These are phyloP conservation scores for Macropis europaea DNA, from an alignment of 2,888 invertebrate species.

Conservation along the genomic window DNA sequence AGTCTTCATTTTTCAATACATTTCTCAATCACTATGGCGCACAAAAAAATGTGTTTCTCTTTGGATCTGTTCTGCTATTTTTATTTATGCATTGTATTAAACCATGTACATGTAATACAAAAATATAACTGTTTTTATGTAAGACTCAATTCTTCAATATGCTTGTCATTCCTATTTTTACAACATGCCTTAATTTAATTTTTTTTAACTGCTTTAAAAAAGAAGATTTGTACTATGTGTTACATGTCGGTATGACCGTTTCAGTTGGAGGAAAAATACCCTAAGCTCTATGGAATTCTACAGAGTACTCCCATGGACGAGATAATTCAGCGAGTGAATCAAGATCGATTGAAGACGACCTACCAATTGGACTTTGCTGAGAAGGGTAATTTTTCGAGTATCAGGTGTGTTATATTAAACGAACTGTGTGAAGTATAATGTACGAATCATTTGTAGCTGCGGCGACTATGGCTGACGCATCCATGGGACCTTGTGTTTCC, in stretches of 20 bases:
- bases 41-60: no score
- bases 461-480: not conserved
- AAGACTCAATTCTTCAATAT: no score
- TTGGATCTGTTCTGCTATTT: no score
- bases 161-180: no score
- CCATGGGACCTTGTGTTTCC: not conserved
- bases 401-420: constrained; percentile 48
- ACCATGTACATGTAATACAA: no score
- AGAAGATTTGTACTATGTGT: not conserved
- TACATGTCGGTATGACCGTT: constrained; percentile 7
- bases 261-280: constrained; percentile 84
- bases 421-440: not conserved
- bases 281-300: constrained; percentile 84
- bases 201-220: no score
- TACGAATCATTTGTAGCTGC: constrained; percentile 3
- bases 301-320: constrained; percentile 82
- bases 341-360: constrained; percentile 82
- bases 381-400: constrained; percentile 68
- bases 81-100: no score
- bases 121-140: no score
- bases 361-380: constrained; percentile 84
- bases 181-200: no score
- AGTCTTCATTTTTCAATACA: no score
- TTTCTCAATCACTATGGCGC: no score
- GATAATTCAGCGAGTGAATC: constrained; percentile 82